Evolutionary conservation across 2,888 invertebrate genomes (phyloP).

Genomic region (Drosophila eohydei): DNA sequence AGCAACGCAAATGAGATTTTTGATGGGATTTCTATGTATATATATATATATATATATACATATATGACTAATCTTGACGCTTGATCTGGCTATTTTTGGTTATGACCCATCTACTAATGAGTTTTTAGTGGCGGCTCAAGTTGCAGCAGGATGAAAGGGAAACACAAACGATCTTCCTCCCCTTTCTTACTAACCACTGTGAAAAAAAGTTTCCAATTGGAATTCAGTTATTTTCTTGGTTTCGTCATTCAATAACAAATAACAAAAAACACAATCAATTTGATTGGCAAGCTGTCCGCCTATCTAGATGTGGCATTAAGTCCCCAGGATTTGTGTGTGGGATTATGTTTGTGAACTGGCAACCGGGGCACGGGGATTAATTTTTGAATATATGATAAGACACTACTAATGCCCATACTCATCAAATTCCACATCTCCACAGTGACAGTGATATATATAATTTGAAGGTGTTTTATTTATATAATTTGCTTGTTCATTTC

Average conservation of each 20-base stretch:
- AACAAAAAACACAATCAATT: constrained; percentile 60
- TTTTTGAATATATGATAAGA: constrained; percentile 20
- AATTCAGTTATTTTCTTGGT: constrained; percentile 22
- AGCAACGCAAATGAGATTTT: constrained; percentile 49
- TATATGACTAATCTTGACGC: constrained; percentile 59
- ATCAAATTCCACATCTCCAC: neutral
- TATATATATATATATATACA: neutral
- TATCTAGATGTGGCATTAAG: constrained; percentile 58
- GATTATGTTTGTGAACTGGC: constrained; percentile 51
- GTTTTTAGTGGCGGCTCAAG: constrained; percentile 41
- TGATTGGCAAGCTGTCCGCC: constrained; percentile 76
- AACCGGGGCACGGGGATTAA: constrained; percentile 16
- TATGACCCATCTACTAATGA: constrained; percentile 35
- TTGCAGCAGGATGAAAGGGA: constrained; percentile 61
- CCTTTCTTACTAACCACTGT: neutral
- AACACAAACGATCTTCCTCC: neutral
- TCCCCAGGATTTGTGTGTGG: constrained; percentile 49
- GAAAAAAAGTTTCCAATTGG: constrained; percentile 12
- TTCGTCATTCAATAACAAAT: neutral
- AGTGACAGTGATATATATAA: constrained; percentile 17
- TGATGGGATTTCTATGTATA: constrained; percentile 13
- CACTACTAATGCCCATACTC: constrained; percentile 22
- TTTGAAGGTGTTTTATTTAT: constrained; percentile 1
- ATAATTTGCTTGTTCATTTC: neutral
- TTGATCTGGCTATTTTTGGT: constrained; percentile 60